Base-by-base conservation (phyloP, 2,888 invertebrate species). In the Falcaria lacertinaria region DNA sequence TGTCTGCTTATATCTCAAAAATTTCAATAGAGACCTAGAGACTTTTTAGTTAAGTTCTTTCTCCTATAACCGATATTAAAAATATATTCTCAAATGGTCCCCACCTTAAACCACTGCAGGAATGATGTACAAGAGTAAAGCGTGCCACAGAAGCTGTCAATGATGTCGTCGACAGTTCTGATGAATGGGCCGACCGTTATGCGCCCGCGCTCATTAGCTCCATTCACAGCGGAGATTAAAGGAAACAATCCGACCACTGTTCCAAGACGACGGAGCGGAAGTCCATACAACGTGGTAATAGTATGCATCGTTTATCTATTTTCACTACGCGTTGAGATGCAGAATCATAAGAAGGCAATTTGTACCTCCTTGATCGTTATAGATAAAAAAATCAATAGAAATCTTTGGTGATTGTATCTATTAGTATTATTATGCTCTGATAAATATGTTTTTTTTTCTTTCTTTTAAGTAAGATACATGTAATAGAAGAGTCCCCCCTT, bases 91-190 rank as follows among this genome's bases (percentile, higher is more conserved):
- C n/a, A n/a, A n/a, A n/a, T n/a, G n/a, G n/a, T n/a, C n/a, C n/a
- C n/a, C n/a, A n/a, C n/a, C n/a, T n/a, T n/a, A n/a, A n/a, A n/a
- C n/a, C n/a, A n/a, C n/a, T 28, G 28, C 11, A 11, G 8, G 28
- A 2, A 11, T 22, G 22, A 7, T 22, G 22, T 28, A 37, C 37
- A 25, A 37, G 60, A 71, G 22, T 11, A 22, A 35, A 37, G 81
- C 77, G 71, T 79, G 75, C 69, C 75, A 80, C 79, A 77, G 78
- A 70, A 79, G 80, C 81, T 82, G 87, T 84, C 86, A 87, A 87
- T 86, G 83, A 85, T 85, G 87, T 81, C 85, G 81, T 73, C 80
- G 84, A 82, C 82, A 78, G 80, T 68, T 71, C 72, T 85, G 86
- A 86, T 86, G 84, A 85, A 86, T 85, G 85, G 84, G 78, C 71